phyloP scores from a whole-genome alignment of 2,113 vertebrate genomes.

The Indicator indicator region DNA sequence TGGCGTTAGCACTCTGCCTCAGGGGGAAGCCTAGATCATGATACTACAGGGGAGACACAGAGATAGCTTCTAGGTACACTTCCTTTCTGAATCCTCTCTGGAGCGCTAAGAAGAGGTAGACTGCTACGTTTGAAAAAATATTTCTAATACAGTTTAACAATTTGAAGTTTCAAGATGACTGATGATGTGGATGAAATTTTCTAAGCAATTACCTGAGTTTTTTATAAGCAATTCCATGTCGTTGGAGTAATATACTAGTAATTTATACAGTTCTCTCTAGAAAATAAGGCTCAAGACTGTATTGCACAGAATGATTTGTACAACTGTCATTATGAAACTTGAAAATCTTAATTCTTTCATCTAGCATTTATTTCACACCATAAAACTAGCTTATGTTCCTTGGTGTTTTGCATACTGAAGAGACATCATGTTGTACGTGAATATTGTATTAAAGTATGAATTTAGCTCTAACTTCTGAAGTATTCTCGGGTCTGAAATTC shows the following conservation, averaged over 20 bases:
- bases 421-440: neutral
- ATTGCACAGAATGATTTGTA: neutral
- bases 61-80: neutral
- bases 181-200: neutral
- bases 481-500: neutral
- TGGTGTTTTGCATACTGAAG: neutral
- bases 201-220: neutral
- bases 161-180: neutral
- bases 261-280: neutral
- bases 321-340: neutral
- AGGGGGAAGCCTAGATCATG: neutral
- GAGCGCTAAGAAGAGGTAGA: neutral
- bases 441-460: neutral
- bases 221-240: slow-evolving; percentile 7
- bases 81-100: neutral
- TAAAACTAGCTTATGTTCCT: neutral
- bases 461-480: neutral
- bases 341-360: neutral
- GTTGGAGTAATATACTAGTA: neutral
- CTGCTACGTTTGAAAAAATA: neutral
- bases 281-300: neutral
- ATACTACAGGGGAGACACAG: neutral
- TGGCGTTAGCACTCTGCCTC: neutral
- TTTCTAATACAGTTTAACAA: neutral
- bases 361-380: neutral